Evolutionary conservation across 2,113 vertebrate species (phyloP).

Genomic region (Ctenomys sociabilis): DNA sequence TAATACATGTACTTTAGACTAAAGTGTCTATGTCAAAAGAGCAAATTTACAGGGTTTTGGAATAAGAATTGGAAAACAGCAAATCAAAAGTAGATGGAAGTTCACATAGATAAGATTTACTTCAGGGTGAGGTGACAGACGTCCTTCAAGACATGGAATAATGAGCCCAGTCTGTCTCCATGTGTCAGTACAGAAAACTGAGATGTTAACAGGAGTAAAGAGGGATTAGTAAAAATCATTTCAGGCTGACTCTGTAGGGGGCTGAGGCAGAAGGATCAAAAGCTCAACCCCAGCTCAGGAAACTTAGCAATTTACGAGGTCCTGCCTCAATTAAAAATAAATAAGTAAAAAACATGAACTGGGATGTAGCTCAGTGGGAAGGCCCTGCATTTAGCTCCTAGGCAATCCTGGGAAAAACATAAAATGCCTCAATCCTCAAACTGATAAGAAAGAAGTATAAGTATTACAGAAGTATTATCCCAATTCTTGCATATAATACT

Average conservation of each 20-base stretch:
- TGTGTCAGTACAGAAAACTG: not conserved
- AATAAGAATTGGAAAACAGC: conserved; percentile 34
- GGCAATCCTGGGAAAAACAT: conserved; percentile 90
- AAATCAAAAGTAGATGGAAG: not conserved
- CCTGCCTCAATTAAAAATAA: not conserved
- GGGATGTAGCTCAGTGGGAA: not conserved
- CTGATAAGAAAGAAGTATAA: conserved; percentile 28
- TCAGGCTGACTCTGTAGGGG: not conserved
- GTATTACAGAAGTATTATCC: not conserved
- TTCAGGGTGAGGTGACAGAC: not conserved
- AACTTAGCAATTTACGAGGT: not conserved
- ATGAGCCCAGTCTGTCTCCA: not conserved
- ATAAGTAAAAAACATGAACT: not conserved
- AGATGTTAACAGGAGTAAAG: not conserved
- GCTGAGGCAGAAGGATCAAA: not conserved
- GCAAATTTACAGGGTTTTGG: not conserved
- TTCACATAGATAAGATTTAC: not conserved
- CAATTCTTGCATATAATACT: not conserved
- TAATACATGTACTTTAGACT: not conserved
- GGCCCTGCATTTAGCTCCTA: not conserved
- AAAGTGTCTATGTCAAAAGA: not conserved
- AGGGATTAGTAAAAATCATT: not conserved
- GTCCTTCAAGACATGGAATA: not conserved
- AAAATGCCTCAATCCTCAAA: conserved; percentile 46
- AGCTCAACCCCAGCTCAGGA: not conserved